Evolutionary conservation across 2,113 vertebrate species (phyloP).

Genomic region (Neogobius melanostomus): DNA sequence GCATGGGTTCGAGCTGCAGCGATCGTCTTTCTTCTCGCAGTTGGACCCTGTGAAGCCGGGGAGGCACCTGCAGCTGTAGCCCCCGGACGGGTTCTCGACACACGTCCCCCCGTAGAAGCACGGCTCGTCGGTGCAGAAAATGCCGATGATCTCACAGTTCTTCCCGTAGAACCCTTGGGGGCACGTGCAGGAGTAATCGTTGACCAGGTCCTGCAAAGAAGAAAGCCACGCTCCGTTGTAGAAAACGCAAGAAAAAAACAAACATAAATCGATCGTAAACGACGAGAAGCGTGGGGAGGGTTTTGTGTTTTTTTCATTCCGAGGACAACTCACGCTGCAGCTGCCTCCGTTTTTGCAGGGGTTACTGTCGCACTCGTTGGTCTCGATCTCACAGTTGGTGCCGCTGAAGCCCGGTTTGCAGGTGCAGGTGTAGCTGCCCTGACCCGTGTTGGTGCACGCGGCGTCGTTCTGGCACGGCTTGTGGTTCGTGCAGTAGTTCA

Average conservation of each 20-base stretch:
- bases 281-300: background rate
- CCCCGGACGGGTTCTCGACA: slow-evolving; percentile 59
- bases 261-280: too few relatives aligned
- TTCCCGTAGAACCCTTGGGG: slow-evolving; percentile 88
- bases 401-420: slow-evolving; percentile 77
- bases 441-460: slow-evolving; percentile 84
- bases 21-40: slow-evolving; percentile 88
- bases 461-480: slow-evolving; percentile 80
- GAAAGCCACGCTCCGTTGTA: background rate
- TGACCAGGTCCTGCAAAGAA: slow-evolving; percentile 73
- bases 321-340: slow-evolving; percentile 79
- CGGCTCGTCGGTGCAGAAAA: slow-evolving; percentile 83
- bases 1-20: slow-evolving; percentile 85
- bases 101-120: slow-evolving; percentile 91
- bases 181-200: slow-evolving; percentile 82
- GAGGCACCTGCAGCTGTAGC: slow-evolving; percentile 83
- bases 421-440: slow-evolving; percentile 84
- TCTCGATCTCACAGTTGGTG: slow-evolving; percentile 76
- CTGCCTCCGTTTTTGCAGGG: slow-evolving; percentile 90
- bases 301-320: background rate
- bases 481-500: slow-evolving; percentile 87
- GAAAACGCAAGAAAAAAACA: background rate
- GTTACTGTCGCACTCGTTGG: slow-evolving; percentile 85
- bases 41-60: slow-evolving; percentile 84
- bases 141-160: slow-evolving; percentile 84